A percentile compares a stretch with the other conserved stretches of the same genome.
phyloP scores from a whole-genome alignment of 1,140 invertebrate genomes.

The Oscheius sp. region DNA sequence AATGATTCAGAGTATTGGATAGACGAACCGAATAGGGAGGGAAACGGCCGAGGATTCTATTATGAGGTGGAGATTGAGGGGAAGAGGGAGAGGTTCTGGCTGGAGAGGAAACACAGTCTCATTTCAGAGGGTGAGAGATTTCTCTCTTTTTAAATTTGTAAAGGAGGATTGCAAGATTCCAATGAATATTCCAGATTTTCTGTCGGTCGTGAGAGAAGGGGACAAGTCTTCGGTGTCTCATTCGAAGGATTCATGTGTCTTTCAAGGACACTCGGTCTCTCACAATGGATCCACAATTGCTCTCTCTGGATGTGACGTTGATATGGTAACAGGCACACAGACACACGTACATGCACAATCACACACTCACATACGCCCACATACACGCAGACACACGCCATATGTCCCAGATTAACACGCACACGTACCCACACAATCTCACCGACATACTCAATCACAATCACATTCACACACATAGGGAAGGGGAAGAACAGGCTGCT shows the following conservation, averaged over 20 bases:
- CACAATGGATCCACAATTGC: slow-evolving; percentile 22
- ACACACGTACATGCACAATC: background rate
- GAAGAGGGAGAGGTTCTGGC: slow-evolving; percentile 19
- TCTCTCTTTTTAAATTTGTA: background rate
- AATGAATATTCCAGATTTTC: background rate
- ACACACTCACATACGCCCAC: background rate
- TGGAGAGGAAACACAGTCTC: background rate
- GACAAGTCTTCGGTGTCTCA: background rate
- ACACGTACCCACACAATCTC: background rate
- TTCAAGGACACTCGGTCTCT: slow-evolving; percentile 11
- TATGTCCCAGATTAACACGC: background rate
- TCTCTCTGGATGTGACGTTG: slow-evolving; percentile 21
- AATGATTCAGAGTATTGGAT: too few species aligned
- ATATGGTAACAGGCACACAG: too few species aligned
- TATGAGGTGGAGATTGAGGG: slow-evolving; percentile 18
- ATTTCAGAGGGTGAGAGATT: slow-evolving; percentile 9
- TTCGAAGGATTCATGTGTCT: slow-evolving; percentile 26
- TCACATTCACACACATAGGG: background rate
- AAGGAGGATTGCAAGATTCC: background rate
- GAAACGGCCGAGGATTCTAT: too few species aligned
- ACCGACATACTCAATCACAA: background rate
- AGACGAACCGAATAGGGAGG: too few species aligned
- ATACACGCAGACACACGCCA: background rate
- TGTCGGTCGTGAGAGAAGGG: background rate
- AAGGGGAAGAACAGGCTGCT: background rate